Evolutionary conservation across 2,113 vertebrate species (phyloP), one percentile per base, ranked within the genome.

Genomic region (Cercocebus atys): DNA sequence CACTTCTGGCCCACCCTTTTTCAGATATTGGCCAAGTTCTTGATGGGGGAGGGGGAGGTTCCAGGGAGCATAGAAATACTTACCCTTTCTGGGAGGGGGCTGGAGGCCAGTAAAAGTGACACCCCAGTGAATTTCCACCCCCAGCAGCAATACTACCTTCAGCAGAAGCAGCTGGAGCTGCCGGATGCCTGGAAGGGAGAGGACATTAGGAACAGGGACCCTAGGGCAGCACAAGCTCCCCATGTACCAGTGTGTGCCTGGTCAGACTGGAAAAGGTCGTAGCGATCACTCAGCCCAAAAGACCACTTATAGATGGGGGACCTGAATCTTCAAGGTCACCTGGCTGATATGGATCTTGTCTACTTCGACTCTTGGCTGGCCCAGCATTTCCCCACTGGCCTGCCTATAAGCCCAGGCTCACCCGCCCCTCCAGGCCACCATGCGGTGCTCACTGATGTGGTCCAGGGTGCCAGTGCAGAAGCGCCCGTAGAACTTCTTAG

Each of bases 401-500:
- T 66, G 22, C 30, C 68, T 45, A 40, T 25, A 38, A 64, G 40
- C n/a, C 27, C 81, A 22, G 38, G 85, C 17, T 52, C 50, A 12
- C 70, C 84, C 20, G 0, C 57, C 86, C 88, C 38, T 45, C 45
- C 52, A 75, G 90, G 23, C 25, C 40, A 43, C 87, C 57, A 35
- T 0, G 0, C 5, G 81, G 88, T 72, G 94, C 99, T 99, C 98
- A 99, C 99, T 99, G 98, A 99, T 99, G 98, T 99, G 99, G 98
- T 99, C 99, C 97, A 99, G 98, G 0, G 99, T 98, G 43, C 99
- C 99, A 0, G 98, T 98, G 98, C 99, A 99, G 99, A 99, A 99
- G 96, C 99, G 99, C 14, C 99, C 99, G 0, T 99, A 99, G 97
- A 99, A 99, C 98, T 99, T 99, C 98, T 99, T 99, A 97, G 99